These are phyloP conservation scores for Crocallis elinguaria DNA, from an alignment of 2,888 invertebrate genomes.

Conservation along the genomic window DNA sequence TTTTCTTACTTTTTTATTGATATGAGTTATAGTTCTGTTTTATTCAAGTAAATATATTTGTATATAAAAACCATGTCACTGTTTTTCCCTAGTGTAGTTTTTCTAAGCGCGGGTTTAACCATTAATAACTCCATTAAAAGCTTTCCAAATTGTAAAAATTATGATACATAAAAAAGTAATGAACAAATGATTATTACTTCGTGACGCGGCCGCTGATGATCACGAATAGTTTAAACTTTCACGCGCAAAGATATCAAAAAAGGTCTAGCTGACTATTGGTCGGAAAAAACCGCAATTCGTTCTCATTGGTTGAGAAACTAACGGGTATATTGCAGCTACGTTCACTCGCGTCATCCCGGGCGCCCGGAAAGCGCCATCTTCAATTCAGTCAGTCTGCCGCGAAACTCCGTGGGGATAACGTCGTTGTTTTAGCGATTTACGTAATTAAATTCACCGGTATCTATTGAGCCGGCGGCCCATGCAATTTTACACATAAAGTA, in stretches of 20 bases:
- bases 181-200: conserved; percentile 52
- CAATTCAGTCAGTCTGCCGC: conserved; percentile 77
- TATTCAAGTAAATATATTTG: too few relatives aligned
- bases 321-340: conserved; percentile 60
- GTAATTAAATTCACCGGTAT: conserved; percentile 56
- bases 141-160: conserved; percentile 31
- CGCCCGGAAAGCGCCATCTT: conserved; percentile 70
- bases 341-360: conserved; percentile 67
- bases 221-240: conserved; percentile 61
- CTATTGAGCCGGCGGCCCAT: conserved; percentile 57
- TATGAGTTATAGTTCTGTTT: too few relatives aligned
- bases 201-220: conserved; percentile 3
- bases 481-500: conserved; percentile 47
- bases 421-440: conserved; percentile 46
- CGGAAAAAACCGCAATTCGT: conserved; percentile 27
- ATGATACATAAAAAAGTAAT: conserved; percentile 42
- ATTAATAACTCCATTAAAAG: conserved; percentile 48
- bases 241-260: conserved; percentile 56
- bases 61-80: too few relatives aligned
- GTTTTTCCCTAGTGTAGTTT: too few relatives aligned
- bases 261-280: conserved; percentile 55
- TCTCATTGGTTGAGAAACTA: conserved; percentile 60
- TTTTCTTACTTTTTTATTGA: too few relatives aligned
- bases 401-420: conserved; percentile 70
- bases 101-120: conserved; percentile 13